These are phyloP conservation scores for Polydrusus cervinus DNA, from an alignment of 2,888 invertebrate genomes.

Conservation along the genomic window DNA sequence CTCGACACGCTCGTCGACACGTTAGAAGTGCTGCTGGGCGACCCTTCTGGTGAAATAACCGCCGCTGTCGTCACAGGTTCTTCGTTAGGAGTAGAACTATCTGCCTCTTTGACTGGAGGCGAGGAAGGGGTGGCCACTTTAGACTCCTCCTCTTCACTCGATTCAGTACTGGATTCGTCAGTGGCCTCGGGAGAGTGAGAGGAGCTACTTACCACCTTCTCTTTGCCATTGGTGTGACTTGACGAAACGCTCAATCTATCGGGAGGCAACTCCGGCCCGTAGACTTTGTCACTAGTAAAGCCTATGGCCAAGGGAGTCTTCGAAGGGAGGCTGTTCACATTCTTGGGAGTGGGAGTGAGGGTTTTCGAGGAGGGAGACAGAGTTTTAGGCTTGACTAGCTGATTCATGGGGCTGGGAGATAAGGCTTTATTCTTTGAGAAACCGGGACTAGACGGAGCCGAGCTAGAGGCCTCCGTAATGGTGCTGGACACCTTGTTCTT, in stretches of 20 bases:
- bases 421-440: constrained; percentile 37
- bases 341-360: constrained; percentile 5
- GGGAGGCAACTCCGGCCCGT: constrained; percentile 68
- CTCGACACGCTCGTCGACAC: constrained; percentile 58
- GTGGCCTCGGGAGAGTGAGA: constrained; percentile 34
- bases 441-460: constrained; percentile 32
- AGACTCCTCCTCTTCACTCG: constrained; percentile 45
- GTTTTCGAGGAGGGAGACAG: background rate
- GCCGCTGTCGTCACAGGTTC: background rate
- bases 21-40: constrained; percentile 44
- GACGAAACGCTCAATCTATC: constrained; percentile 48
- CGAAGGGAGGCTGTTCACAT: constrained; percentile 27
- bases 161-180: constrained; percentile 44
- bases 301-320: constrained; percentile 62
- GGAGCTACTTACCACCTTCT: constrained; percentile 39
- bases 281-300: constrained; percentile 65
- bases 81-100: constrained; percentile 46
- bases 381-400: constrained; percentile 36
- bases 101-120: constrained; percentile 43
- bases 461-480: constrained; percentile 49
- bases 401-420: background rate
- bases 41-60: constrained; percentile 28
- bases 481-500: constrained; percentile 53
- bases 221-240: constrained; percentile 39
- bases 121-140: constrained; percentile 29